A percentile compares a stretch with the other conserved stretches of the same genome.
Evolutionary conservation across 92 coral and sea anemone species (phyloP).

Genomic region (Phenganax subtilis): DNA sequence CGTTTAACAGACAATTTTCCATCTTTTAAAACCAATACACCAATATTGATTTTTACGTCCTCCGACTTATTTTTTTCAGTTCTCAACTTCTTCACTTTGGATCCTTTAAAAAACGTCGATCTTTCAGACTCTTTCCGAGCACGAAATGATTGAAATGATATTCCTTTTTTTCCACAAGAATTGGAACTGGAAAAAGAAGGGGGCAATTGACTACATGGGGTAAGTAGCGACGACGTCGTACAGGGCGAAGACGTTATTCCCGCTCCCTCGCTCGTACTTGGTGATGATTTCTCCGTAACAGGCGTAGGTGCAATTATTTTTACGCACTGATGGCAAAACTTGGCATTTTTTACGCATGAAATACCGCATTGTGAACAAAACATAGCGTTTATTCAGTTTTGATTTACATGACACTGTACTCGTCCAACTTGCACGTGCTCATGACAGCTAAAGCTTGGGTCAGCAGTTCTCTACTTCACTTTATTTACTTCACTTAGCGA

Average conservation of each 20-base stretch:
- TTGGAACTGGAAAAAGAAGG: neutral
- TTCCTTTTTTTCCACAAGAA: neutral
- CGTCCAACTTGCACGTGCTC: too few species aligned
- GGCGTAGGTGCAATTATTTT: neutral
- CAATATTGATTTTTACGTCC: constrained; percentile 5
- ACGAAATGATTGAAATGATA: constrained; percentile 18
- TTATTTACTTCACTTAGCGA: too few species aligned
- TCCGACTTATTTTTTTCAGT: neutral
- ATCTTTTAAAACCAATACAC: constrained; percentile 22
- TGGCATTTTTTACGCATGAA: constrained; percentile 4
- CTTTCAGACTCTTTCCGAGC: neutral
- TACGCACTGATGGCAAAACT: constrained; percentile 13
- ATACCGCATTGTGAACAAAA: constrained; percentile 15
- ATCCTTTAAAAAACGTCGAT: constrained; percentile 1
- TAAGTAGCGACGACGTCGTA: neutral
- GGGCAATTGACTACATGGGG: neutral
- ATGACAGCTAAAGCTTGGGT: too few species aligned
- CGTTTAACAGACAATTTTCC: constrained; percentile 29
- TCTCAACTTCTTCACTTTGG: neutral
- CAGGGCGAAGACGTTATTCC: neutral
- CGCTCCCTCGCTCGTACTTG: neutral
- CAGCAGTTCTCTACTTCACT: too few species aligned
- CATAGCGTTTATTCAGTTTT: neutral
- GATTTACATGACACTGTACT: too few species aligned
- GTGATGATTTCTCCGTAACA: neutral